Evolutionary conservation across 1,140 invertebrate species (phyloP).

Genomic region (Papilio polyxenes): DNA sequence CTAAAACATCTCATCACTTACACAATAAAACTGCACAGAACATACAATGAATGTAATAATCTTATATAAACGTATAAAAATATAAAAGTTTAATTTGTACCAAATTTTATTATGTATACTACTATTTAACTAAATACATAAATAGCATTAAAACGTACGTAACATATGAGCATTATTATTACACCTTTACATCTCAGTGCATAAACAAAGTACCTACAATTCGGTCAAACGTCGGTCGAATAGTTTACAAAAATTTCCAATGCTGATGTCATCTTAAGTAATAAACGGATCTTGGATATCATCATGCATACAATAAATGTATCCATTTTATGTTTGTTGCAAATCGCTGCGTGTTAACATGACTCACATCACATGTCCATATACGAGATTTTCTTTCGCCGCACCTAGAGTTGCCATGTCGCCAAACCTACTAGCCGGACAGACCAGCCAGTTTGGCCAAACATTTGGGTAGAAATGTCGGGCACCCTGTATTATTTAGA

Average conservation of each 20-base stretch:
- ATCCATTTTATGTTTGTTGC: too few species aligned
- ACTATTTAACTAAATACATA: neutral
- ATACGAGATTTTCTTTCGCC: neutral
- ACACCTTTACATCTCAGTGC: neutral
- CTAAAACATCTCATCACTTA: too few species aligned
- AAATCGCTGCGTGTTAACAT: neutral
- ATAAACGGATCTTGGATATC: constrained; percentile 6
- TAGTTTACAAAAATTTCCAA: neutral
- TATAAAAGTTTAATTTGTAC: neutral
- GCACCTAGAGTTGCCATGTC: too few species aligned
- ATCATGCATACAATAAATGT: neutral
- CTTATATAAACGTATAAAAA: constrained; percentile 6
- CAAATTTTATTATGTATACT: constrained; percentile 6
- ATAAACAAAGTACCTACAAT: neutral
- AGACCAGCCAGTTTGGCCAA: too few species aligned
- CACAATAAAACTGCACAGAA: neutral
- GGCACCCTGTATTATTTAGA: too few species aligned
- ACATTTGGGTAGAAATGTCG: too few species aligned
- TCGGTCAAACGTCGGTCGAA: neutral
- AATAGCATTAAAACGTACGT: neutral
- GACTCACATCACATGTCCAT: neutral
- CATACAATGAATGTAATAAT: neutral
- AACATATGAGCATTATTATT: neutral
- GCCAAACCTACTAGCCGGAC: too few species aligned
- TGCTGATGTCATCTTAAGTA: neutral